These are phyloP conservation scores for Dicyrtomina minuta DNA, from an alignment of 2,888 invertebrate genomes.

Conservation along the genomic window DNA sequence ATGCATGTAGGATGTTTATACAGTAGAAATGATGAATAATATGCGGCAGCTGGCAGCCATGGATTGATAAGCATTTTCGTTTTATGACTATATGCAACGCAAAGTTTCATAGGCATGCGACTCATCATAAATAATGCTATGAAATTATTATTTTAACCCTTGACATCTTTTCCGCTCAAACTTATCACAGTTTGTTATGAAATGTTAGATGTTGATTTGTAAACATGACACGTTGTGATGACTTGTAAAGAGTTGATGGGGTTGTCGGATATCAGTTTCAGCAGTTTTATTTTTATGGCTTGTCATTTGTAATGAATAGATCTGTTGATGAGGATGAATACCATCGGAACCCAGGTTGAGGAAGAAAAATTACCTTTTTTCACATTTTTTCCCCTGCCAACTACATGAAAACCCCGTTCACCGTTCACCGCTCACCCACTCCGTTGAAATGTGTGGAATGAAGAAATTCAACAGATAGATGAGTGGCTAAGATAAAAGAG, in stretches of 20 bases:
- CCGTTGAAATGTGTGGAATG: conserved; percentile 6
- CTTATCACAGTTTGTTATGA: background rate
- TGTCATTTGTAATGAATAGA: conserved; percentile 14
- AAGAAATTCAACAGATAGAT: conserved; percentile 5
- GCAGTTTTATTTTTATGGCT: background rate
- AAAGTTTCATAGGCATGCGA: no score
- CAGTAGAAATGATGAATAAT: no score
- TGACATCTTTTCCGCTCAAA: no score
- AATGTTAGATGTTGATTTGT: conserved; percentile 8
- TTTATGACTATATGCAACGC: no score
- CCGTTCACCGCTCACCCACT: background rate
- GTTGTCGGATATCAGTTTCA: no score
- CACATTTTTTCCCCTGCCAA: background rate
- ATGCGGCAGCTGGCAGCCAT: no score
- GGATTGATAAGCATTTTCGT: no score
- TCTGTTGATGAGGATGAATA: conserved; percentile 4
- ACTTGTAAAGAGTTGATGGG: no score
- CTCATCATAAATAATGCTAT: no score
- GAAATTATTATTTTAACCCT: no score
- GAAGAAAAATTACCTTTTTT: background rate
- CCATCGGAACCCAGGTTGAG: background rate
- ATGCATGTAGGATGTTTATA: no score
- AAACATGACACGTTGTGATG: background rate
- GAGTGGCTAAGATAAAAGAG: conserved; percentile 10
- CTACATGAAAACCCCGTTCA: background rate